phyloP scores from a whole-genome alignment of 2,797 vertebrate genomes.

The Loris lydekkerianus region DNA sequence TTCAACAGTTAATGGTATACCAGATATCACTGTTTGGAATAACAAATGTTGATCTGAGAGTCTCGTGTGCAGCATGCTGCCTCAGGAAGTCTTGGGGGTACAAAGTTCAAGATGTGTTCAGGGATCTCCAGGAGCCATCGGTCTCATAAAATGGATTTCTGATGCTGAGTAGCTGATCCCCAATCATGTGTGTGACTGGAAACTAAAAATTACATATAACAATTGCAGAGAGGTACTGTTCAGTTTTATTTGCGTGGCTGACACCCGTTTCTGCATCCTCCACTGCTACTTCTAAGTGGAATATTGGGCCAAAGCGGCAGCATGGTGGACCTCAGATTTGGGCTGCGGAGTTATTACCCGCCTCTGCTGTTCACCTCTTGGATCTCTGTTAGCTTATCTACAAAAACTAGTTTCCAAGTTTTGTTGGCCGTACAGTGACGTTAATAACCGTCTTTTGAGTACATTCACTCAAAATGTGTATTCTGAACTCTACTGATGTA shows the following conservation, averaged over 20 bases:
- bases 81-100: not conserved
- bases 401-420: not conserved
- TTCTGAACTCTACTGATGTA: conserved; percentile 38
- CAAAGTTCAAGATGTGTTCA: not conserved
- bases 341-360: too few species aligned
- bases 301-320: not conserved
- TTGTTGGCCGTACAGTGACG: not conserved
- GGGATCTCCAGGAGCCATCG: not conserved
- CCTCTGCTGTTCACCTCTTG: not conserved
- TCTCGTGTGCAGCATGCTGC: not conserved
- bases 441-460: not conserved
- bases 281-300: not conserved
- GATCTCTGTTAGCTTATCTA: not conserved
- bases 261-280: not conserved
- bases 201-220: not conserved
- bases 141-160: not conserved
- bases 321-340: not conserved
- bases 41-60: not conserved
- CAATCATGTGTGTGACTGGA: not conserved
- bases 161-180: not conserved
- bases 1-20: not conserved
- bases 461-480: not conserved
- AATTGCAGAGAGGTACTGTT: not conserved
- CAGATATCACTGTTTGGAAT: not conserved
- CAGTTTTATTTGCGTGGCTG: not conserved